Evolutionary conservation across 1,140 invertebrate genomes (phyloP), one percentile per base, ranked within the genome.

Genomic region (Plutomurus gul): DNA sequence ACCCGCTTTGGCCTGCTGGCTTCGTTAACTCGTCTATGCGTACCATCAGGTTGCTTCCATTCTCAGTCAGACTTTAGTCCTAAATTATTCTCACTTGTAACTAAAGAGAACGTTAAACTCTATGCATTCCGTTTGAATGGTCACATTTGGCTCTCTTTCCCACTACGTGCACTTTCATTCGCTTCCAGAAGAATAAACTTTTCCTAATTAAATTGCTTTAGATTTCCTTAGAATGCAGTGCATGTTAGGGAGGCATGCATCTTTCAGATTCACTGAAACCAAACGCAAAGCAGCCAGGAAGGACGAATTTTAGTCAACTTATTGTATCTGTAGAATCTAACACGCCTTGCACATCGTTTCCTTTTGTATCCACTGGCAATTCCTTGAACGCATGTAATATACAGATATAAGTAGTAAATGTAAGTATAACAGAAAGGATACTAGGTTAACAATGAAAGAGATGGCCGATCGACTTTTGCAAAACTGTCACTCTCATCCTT

Each of bases 151-250:
- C 56, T 65, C 27, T 65, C 25, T 65, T 65, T 33, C 47, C 56
- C 27, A 65, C 56, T 65, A 65, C 56, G 56, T 65, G 56, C 27
- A 65, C 30, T 65, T 33, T 27, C 56, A 65, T 65, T 65, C 56
- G 56, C n/a, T 72, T 72, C 36, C 39, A 27, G 22, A 20, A 72
- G 70, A 72, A 72, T 72, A 43, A 72, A 72, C 70, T 72, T 37
- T 46, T 46, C 36, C 70, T 72, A 72, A 72, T 72, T 72, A 72
- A 72, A 72, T 72, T 72, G 70, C 36, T 72, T 72, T 72, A 40
- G 36, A 72, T 72, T 72, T 72, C 70, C 70, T 40, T 72, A 27
- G 70, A 43, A n/a, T 72, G 36, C 25, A 43, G 39, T 40, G 36
- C 70, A 72, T 72, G 70, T 20, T 72, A 43, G 70, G 22, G 30